phyloP scores from a whole-genome alignment of 2,888 invertebrate species.

The Nymphalis urticae region DNA sequence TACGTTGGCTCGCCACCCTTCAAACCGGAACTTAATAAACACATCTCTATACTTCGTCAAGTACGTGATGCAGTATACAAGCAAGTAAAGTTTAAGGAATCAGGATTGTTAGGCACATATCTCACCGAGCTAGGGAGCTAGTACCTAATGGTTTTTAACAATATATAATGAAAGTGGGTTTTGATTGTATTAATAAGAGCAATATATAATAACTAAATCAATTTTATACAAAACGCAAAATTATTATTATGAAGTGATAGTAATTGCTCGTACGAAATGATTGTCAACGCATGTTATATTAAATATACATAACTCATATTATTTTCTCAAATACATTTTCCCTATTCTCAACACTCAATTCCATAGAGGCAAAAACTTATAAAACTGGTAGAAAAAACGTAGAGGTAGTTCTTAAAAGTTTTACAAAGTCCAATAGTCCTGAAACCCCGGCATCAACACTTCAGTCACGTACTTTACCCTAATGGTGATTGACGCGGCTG shows the following conservation, averaged over 20 bases:
- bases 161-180: too few species aligned
- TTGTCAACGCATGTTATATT: too few species aligned
- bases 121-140: too few species aligned
- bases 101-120: too few species aligned
- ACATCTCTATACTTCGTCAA: too few species aligned
- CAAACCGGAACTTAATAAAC: not conserved
- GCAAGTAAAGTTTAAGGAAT: not conserved
- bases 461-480: conserved; percentile 36
- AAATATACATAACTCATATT: too few species aligned
- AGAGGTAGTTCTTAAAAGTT: conserved; percentile 10
- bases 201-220: too few species aligned
- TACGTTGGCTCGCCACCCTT: not conserved
- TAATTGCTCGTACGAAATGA: too few species aligned
- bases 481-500: conserved; percentile 57
- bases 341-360: not conserved
- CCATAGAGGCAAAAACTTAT: not conserved
- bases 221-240: too few species aligned
- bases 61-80: not conserved
- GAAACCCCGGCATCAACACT: conserved; percentile 26
- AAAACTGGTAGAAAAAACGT: not conserved
- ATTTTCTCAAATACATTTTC: not conserved
- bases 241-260: too few species aligned
- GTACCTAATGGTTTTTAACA: too few species aligned
- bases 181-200: too few species aligned
- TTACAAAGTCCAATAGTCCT: conserved; percentile 8